Conservation (phyloP, 2,113 vertebrate species). For the Charina bottae region DNA sequence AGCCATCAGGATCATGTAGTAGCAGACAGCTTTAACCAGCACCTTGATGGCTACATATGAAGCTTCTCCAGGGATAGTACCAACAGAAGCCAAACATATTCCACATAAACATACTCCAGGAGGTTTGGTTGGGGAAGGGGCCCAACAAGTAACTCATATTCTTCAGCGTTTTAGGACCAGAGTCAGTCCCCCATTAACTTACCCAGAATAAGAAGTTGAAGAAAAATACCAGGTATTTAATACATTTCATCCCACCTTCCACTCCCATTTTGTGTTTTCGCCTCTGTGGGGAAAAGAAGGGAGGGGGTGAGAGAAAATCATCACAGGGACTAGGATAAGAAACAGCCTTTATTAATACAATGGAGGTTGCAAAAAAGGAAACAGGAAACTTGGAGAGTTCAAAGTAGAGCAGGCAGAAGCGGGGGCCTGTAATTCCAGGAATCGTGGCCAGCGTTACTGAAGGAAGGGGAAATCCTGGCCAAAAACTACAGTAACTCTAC, state of each 20-base stretch:
- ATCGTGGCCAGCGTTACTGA: neutral
- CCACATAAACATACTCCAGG: neutral
- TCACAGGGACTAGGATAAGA: too few species aligned
- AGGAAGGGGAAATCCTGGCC: neutral
- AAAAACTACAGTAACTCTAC: neutral
- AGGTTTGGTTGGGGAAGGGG: neutral
- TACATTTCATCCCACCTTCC: constrained; percentile 84
- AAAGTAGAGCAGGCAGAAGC: neutral
- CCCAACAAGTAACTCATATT: neutral
- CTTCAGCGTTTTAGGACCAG: neutral
- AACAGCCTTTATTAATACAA: neutral
- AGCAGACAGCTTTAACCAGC: neutral
- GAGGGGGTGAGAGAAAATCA: neutral
- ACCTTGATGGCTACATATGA: neutral
- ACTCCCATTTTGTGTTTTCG: constrained; percentile 77
- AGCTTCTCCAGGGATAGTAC: neutral
- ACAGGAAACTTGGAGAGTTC: neutral
- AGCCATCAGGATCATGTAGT: neutral
- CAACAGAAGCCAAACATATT: neutral
- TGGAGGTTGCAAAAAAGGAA: neutral
- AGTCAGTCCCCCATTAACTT: constrained; percentile 64
- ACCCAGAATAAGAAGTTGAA: constrained; percentile 90
- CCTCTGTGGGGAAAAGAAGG: neutral
- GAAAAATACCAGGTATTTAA: constrained; percentile 84
- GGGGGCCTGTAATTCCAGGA: neutral